phyloP scores from a whole-genome alignment of 2,113 vertebrate genomes.

The Passer domesticus region DNA sequence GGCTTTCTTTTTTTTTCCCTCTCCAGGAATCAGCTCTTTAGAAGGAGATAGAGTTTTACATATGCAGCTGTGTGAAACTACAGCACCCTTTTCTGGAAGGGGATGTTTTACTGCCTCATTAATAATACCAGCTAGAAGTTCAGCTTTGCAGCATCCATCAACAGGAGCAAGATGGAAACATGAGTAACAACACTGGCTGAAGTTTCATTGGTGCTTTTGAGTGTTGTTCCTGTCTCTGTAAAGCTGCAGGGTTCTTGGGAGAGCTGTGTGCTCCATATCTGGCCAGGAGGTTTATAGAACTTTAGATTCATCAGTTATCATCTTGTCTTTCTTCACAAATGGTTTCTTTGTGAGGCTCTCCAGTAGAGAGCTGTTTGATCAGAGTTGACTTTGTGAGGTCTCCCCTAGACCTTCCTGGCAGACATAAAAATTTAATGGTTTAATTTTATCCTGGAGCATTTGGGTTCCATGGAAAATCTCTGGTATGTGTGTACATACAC shows the following conservation, averaged over 20 bases:
- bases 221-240: neutral
- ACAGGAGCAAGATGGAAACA: neutral
- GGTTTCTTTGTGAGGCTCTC: neutral
- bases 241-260: neutral
- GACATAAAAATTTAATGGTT: neutral
- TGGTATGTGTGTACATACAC: neutral
- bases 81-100: neutral
- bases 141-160: neutral
- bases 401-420: neutral
- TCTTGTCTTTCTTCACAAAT: neutral
- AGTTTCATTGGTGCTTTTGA: neutral
- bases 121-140: neutral
- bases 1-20: neutral
- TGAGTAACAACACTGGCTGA: neutral
- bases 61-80: neutral
- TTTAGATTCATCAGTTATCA: neutral
- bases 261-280: neutral
- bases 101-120: neutral
- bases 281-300: neutral
- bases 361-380: neutral
- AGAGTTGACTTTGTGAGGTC: neutral
- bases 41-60: neutral
- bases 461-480: neutral
- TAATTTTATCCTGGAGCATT: neutral
- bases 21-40: neutral